Evolutionary conservation across 2,797 vertebrate species (phyloP).

Genomic region (Spinus olivaceus): DNA sequence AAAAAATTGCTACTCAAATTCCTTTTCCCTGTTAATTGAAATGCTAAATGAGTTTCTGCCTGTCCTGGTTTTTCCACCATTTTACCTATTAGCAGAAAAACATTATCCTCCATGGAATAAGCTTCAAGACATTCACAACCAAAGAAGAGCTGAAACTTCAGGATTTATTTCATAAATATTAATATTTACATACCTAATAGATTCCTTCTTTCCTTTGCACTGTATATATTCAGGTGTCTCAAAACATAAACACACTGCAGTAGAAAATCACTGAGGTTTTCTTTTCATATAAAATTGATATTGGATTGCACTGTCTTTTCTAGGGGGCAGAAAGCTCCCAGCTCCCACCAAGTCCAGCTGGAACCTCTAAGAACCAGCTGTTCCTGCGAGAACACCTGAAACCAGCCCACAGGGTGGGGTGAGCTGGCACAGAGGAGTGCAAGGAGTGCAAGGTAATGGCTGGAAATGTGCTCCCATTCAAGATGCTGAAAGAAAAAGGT

Average conservation of each 20-base stretch:
- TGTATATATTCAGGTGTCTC: not conserved
- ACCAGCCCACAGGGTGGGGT: fast-evolving
- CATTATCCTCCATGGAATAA: conserved; percentile 49
- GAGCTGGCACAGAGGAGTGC: not conserved
- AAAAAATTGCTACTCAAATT: conserved; percentile 3
- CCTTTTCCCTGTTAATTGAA: conserved; percentile 47
- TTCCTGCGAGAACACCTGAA: not conserved
- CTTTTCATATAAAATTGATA: not conserved
- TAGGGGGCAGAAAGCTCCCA: not conserved
- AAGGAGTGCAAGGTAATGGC: not conserved
- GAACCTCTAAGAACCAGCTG: not conserved
- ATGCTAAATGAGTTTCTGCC: conserved; percentile 31
- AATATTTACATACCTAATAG: conserved; percentile 33
- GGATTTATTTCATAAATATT: conserved; percentile 62
- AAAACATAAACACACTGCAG: not conserved
- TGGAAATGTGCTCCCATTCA: not conserved
- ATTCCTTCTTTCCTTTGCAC: not conserved
- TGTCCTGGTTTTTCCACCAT: conserved; percentile 40
- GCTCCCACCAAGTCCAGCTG: not conserved
- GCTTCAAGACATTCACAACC: conserved; percentile 6
- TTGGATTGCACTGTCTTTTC: not conserved
- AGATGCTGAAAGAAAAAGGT: not conserved
- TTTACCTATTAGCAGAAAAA: conserved; percentile 43
- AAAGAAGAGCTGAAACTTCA: conserved; percentile 6
- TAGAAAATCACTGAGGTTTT: not conserved